Percentiles rank a stretch among this genome's conserved stretches.
These are phyloP conservation scores for Xanthia togata DNA, from an alignment of 2,888 invertebrate species.

Conservation along the genomic window DNA sequence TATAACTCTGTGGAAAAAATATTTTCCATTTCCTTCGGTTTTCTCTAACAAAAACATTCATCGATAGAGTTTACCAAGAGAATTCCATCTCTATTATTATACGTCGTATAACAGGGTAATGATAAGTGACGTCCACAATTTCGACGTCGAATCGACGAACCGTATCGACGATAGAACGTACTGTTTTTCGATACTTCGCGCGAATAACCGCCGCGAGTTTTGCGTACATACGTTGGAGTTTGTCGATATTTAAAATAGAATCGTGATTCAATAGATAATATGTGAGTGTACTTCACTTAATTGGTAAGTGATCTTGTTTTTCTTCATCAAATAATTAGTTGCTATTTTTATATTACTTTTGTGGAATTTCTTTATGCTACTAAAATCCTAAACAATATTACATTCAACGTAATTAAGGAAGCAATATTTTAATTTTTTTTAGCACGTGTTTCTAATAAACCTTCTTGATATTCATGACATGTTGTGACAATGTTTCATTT, in stretches of 20 bases:
- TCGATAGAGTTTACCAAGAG: slow-evolving; percentile 13
- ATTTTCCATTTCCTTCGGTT: background rate
- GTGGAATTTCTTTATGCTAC: background rate
- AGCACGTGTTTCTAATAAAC: background rate
- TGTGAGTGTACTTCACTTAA: slow-evolving; percentile 7
- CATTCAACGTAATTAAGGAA: too few species aligned
- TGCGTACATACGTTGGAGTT: background rate
- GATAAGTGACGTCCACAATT: slow-evolving; percentile 62
- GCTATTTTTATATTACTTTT: background rate
- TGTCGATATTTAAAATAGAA: slow-evolving; percentile 5
- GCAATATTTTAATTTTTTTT: background rate
- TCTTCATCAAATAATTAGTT: background rate
- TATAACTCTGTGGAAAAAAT: too few species aligned
- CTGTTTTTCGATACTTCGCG: slow-evolving; percentile 60
- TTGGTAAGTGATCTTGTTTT: slow-evolving; percentile 42
- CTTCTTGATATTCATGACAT: background rate
- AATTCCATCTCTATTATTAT: slow-evolving; percentile 44
- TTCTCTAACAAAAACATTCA: background rate
- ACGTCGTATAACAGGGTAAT: slow-evolving; percentile 53
- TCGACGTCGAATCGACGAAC: slow-evolving; percentile 60
- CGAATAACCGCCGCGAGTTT: slow-evolving; percentile 30
- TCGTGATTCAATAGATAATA: background rate
- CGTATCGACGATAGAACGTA: slow-evolving; percentile 61
- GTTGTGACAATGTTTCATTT: too few species aligned
- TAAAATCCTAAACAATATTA: too few species aligned